These are phyloP conservation scores for Oriolus oriolus DNA, from an alignment of 2,113 vertebrate genomes.

Conservation along the genomic window DNA sequence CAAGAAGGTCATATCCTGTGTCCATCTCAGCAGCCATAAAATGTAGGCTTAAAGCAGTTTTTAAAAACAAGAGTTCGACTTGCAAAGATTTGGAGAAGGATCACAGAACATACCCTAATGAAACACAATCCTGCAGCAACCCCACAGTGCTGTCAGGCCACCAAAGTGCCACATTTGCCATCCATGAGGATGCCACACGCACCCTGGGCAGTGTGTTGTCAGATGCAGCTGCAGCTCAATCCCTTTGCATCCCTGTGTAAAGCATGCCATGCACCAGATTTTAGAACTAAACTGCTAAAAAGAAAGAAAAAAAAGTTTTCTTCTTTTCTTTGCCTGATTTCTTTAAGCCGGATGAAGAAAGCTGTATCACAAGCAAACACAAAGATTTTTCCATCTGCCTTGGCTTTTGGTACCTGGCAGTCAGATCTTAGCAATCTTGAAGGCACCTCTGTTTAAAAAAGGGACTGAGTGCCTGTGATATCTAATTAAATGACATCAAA, in stretches of 20 bases:
- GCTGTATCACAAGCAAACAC: not conserved
- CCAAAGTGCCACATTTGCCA: not conserved
- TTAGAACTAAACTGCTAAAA: not conserved
- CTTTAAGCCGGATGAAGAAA: not conserved
- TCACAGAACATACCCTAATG: not conserved
- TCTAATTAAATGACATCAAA: not conserved
- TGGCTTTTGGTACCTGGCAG: not conserved
- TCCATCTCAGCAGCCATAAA: conserved; percentile 1
- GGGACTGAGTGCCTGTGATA: not conserved
- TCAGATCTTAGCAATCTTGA: not conserved
- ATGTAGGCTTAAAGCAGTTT: not conserved
- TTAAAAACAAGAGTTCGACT: not conserved
- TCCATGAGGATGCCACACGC: not conserved
- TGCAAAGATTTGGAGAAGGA: not conserved
- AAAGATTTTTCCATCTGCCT: not conserved
- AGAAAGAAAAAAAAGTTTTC: not conserved
- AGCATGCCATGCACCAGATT: not conserved
- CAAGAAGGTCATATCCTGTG: conserved; percentile 48
- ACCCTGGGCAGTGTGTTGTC: not conserved
- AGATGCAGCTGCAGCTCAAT: not conserved
- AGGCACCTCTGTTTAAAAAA: not conserved
- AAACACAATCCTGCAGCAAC: not conserved
- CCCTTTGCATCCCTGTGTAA: not conserved
- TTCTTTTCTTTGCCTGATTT: not conserved
- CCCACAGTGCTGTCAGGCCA: not conserved